These are phyloP conservation scores for Brachionichthys hirsutus DNA, from an alignment of 2,113 vertebrate genomes.

Conservation along the genomic window DNA sequence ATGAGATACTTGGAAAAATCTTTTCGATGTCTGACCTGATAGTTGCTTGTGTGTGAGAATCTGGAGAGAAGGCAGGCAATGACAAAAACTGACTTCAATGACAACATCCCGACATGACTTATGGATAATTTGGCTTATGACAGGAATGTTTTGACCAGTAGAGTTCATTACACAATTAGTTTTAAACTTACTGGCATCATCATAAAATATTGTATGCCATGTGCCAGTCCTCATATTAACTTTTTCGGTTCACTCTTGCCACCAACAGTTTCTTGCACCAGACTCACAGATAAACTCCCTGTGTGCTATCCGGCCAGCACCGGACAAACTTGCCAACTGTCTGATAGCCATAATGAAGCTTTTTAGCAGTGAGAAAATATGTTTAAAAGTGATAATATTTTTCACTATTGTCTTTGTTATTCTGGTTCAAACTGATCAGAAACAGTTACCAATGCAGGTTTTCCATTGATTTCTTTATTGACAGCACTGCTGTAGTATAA, in stretches of 20 bases:
- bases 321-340: background rate
- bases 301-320: background rate
- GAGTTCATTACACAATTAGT: too few species aligned
- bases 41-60: slow-evolving; percentile 45
- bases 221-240: too few species aligned
- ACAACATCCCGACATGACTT: slow-evolving; percentile 13
- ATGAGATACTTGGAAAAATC: slow-evolving; percentile 36
- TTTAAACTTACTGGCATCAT: too few species aligned
- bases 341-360: background rate
- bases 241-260: background rate
- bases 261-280: background rate
- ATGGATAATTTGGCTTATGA: background rate
- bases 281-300: background rate
- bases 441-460: background rate
- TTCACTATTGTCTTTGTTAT: background rate
- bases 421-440: background rate
- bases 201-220: too few species aligned
- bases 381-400: background rate
- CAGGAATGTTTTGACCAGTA: background rate
- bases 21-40: slow-evolving; percentile 43
- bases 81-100: slow-evolving; percentile 7
- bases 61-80: slow-evolving; percentile 19
- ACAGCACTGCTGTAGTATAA: background rate
- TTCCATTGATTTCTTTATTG: background rate
- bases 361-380: background rate